Conservation (phyloP, 2,113 vertebrate species). For the Microcebus jonahi region DNA sequence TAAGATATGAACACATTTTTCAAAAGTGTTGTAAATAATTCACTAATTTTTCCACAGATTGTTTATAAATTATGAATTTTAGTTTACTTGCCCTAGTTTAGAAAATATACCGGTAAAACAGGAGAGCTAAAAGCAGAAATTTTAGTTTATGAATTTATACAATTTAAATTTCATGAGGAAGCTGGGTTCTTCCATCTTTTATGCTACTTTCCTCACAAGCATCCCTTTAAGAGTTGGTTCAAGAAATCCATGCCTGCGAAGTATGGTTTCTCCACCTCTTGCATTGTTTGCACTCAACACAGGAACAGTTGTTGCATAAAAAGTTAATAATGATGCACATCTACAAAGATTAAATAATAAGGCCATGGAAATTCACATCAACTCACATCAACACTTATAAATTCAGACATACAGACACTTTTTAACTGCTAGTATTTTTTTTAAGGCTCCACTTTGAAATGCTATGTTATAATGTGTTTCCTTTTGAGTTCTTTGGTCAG, state of each 20-base stretch:
- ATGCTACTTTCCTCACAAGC: conserved; percentile 52
- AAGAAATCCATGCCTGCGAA: not conserved
- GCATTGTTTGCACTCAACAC: conserved; percentile 74
- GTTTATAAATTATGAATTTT: conserved; percentile 92
- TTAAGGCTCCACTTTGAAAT: conserved; percentile 68
- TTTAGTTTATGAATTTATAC: conserved; percentile 80
- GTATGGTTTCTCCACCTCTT: conserved; percentile 26
- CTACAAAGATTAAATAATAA: conserved; percentile 78
- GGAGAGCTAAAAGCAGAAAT: conserved; percentile 74
- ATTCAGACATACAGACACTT: conserved; percentile 64
- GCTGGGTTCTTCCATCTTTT: conserved; percentile 70
- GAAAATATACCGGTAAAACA: conserved; percentile 83
- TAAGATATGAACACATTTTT: conserved; percentile 89
- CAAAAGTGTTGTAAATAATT: conserved; percentile 89
- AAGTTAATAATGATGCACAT: conserved; percentile 85
- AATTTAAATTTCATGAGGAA: conserved; percentile 74
- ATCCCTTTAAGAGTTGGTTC: conserved; percentile 64
- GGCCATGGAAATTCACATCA: conserved; percentile 58
- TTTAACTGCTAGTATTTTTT: conserved; percentile 4
- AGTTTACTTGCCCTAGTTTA: conserved; percentile 89
- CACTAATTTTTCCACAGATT: conserved; percentile 86
- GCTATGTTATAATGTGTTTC: not conserved
- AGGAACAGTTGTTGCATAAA: conserved; percentile 86
- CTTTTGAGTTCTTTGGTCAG: not conserved
- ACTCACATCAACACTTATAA: conserved; percentile 57